phyloP scores from a whole-genome alignment of 2,888 invertebrate genomes.

The Diaphora mendica region DNA sequence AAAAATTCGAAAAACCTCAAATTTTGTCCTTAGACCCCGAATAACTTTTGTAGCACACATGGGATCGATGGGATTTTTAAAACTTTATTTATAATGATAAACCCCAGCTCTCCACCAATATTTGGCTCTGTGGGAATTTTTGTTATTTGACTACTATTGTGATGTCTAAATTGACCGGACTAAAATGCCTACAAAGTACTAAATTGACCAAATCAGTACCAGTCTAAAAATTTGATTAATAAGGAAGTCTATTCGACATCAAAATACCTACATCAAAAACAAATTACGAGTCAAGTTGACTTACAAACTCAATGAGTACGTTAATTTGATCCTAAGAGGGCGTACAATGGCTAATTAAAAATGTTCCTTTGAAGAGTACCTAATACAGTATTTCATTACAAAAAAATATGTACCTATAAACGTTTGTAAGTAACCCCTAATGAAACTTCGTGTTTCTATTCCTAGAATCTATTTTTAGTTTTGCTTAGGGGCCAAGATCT shows the following conservation, averaged over 20 bases:
- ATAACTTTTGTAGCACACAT: too few species aligned
- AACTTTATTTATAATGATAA: too few species aligned
- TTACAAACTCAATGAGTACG: constrained; percentile 6
- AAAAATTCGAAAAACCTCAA: too few species aligned
- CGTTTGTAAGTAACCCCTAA: neutral
- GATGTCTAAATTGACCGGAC: too few species aligned
- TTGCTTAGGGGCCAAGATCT: neutral
- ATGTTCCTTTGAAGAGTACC: neutral
- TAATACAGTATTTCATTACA: neutral
- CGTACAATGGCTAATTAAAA: constrained; percentile 9
- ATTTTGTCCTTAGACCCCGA: too few species aligned
- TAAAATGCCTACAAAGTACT: neutral
- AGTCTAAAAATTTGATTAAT: neutral
- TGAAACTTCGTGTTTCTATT: neutral
- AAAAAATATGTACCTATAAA: neutral
- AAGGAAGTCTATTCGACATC: neutral
- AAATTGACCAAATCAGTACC: neutral
- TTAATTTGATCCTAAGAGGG: constrained; percentile 9
- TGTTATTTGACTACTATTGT: too few species aligned
- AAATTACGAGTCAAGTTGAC: constrained; percentile 3
- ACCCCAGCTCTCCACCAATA: too few species aligned
- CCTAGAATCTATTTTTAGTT: neutral
- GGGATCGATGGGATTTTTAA: too few species aligned
- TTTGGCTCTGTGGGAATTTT: too few species aligned
- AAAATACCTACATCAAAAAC: neutral